Percentiles rank a stretch among this genome's conserved stretches.
These are phyloP conservation scores for Drosophila pachea DNA, from an alignment of 1,140 invertebrate genomes.

Conservation along the genomic window DNA sequence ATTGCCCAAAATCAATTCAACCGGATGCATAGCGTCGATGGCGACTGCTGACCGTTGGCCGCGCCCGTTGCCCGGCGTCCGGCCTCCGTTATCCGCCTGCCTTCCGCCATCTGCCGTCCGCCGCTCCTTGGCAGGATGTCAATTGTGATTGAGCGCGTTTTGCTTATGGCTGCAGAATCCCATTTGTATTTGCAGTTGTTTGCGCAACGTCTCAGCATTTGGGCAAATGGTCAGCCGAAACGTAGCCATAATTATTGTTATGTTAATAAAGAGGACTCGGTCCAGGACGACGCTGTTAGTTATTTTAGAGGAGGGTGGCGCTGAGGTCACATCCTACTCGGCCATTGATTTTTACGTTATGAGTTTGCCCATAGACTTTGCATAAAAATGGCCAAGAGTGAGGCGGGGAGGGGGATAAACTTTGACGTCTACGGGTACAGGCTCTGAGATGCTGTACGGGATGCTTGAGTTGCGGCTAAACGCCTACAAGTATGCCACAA, in stretches of 20 bases:
- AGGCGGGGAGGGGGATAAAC: background rate
- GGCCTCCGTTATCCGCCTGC: background rate
- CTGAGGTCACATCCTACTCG: conserved; percentile 12
- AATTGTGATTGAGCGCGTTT: conserved; percentile 52
- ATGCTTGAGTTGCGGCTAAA: conserved; percentile 42
- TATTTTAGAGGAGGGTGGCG: conserved; percentile 45
- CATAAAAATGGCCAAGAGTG: conserved; percentile 57
- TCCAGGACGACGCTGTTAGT: conserved; percentile 13
- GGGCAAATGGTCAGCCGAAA: conserved; percentile 51
- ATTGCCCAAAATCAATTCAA: conserved; percentile 61
- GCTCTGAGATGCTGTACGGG: conserved; percentile 9
- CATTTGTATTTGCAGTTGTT: conserved; percentile 23
- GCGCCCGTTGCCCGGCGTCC: background rate
- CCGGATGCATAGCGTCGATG: conserved; percentile 63
- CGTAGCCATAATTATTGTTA: conserved; percentile 71
- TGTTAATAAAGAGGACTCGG: conserved; percentile 53
- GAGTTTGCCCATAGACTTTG: conserved; percentile 67
- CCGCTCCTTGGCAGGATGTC: conserved; percentile 48
- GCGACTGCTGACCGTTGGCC: conserved; percentile 38
- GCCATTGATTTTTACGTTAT: conserved; percentile 57
- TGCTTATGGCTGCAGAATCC: conserved; percentile 69
- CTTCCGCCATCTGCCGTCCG: conserved; percentile 7
- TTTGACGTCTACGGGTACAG: conserved; percentile 10
- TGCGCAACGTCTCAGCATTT: conserved; percentile 53
- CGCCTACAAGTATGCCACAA: conserved; percentile 53